Percentiles rank a stretch among this genome's conserved stretches.
Conservation (phyloP, 2,113 vertebrate genomes). For the Oncorhynchus mykiss region DNA sequence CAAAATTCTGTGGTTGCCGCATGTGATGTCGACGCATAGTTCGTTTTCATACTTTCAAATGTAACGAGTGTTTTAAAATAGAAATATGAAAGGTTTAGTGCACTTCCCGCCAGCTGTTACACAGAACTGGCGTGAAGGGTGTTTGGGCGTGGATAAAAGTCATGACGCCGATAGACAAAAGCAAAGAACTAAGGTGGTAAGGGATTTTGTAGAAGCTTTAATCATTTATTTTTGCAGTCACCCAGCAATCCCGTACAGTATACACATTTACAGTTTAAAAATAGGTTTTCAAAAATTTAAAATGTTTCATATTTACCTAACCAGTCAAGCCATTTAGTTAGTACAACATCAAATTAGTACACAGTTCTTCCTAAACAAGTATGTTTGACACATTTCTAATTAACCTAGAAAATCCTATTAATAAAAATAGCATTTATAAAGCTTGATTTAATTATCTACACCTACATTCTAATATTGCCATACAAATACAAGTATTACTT, state of each 20-base stretch:
- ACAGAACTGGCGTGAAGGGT: neutral
- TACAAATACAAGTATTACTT: conserved; percentile 20
- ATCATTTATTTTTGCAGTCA: conserved; percentile 25
- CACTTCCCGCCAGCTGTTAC: no score
- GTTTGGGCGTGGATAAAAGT: neutral
- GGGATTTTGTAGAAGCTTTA: neutral
- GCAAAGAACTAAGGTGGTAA: neutral
- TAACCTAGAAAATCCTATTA: neutral
- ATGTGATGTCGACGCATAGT: no score
- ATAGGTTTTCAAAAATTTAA: neutral
- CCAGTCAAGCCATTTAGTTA: neutral
- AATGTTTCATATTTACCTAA: neutral
- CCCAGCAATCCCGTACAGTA: neutral
- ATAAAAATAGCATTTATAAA: neutral
- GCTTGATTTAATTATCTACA: conserved; percentile 2
- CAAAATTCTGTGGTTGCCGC: no score
- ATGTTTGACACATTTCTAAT: neutral
- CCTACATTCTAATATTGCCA: conserved; percentile 9
- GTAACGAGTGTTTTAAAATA: no score
- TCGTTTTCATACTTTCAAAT: no score
- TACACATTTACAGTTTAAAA: neutral
- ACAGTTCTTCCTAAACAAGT: neutral
- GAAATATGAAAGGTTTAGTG: no score
- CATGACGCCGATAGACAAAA: no score
- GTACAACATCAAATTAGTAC: neutral